Conservation (phyloP, 2,113 vertebrate species). For the Pterophyllum scalare region DNA sequence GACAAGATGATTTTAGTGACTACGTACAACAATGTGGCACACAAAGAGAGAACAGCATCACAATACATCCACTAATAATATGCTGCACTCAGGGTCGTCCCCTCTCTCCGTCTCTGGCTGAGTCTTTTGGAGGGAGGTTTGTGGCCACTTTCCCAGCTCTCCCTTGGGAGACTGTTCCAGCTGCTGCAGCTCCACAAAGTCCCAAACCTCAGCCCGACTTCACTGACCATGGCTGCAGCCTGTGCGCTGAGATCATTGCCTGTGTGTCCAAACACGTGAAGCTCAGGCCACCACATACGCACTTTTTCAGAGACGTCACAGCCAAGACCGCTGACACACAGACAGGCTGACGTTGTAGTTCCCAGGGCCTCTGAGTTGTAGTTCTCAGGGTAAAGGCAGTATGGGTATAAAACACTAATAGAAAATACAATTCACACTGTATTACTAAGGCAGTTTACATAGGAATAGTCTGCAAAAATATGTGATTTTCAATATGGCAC, state of each 20-base stretch:
- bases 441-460: not conserved
- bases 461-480: not conserved
- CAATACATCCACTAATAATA: conserved; percentile 55
- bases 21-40: conserved; percentile 39
- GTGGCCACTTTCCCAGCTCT: conserved; percentile 75
- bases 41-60: conserved; percentile 48
- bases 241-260: conserved; percentile 66
- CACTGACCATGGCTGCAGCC: conserved; percentile 35
- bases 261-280: conserved; percentile 34
- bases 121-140: conserved; percentile 41
- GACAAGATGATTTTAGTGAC: conserved; percentile 46
- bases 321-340: conserved; percentile 6
- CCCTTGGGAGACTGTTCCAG: conserved; percentile 64
- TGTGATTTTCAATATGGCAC: not conserved
- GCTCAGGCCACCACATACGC: conserved; percentile 28
- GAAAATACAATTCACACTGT: not conserved
- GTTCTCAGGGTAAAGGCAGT: conserved; percentile 6
- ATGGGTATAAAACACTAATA: not conserved
- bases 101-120: not conserved
- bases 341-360: conserved; percentile 40
- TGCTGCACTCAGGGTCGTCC: conserved; percentile 35
- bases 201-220: conserved; percentile 45
- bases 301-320: conserved; percentile 51
- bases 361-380: conserved; percentile 52
- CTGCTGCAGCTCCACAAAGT: conserved; percentile 47